phyloP scores from a whole-genome alignment of 92 coral and sea anemone genomes.

The Palythoa heliodiscus region DNA sequence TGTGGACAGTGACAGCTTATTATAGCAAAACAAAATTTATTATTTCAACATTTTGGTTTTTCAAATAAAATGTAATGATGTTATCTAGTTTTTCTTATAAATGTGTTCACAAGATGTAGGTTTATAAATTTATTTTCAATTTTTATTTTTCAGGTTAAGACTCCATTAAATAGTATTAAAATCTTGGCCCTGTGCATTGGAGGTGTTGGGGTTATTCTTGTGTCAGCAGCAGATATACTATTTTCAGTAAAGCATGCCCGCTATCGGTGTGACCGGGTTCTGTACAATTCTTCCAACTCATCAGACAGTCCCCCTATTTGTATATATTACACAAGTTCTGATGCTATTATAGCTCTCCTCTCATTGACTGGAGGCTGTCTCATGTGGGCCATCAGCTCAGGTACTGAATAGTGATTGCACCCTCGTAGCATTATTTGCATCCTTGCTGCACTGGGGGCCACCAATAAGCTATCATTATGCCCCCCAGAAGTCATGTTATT shows the following conservation, averaged over 20 bases:
- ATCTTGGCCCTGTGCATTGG: constrained; percentile 70
- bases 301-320: background rate
- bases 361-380: constrained; percentile 81
- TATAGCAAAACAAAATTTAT: too few relatives aligned
- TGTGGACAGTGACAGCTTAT: too few relatives aligned
- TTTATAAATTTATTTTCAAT: background rate
- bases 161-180: constrained; percentile 39
- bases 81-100: too few relatives aligned
- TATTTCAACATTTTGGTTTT: too few relatives aligned
- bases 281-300: background rate
- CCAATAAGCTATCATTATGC: too few relatives aligned
- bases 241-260: constrained; percentile 47
- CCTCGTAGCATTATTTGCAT: too few relatives aligned
- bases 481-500: too few relatives aligned
- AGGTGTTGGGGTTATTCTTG: constrained; percentile 62
- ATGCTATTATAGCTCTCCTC: constrained; percentile 58
- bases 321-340: constrained; percentile 31
- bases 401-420: constrained; percentile 40
- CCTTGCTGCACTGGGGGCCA: too few relatives aligned
- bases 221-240: constrained; percentile 60
- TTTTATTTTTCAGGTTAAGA: constrained; percentile 13
- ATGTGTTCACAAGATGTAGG: too few relatives aligned
- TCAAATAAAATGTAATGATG: too few relatives aligned
- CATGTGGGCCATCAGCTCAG: constrained; percentile 95
- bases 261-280: constrained; percentile 10